These are phyloP conservation scores for Lumbricus terrestris DNA, from an alignment of 2,888 invertebrate species.

Conservation along the genomic window DNA sequence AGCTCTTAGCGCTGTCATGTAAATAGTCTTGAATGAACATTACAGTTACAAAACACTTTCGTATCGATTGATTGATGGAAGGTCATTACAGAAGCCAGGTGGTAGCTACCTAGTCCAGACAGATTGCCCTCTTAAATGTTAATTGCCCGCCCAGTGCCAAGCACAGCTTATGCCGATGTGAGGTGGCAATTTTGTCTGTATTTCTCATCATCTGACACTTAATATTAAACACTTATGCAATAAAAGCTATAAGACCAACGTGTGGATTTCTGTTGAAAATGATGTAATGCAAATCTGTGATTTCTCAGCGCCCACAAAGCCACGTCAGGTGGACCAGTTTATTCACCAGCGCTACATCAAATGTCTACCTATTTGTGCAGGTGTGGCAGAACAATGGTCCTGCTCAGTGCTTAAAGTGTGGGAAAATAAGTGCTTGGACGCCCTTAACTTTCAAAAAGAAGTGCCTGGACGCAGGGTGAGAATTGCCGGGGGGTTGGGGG, in stretches of 20 bases:
- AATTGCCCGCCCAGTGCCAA: neutral
- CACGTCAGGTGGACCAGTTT: too few species aligned
- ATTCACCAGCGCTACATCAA: too few species aligned
- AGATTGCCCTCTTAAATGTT: neutral
- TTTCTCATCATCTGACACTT: neutral
- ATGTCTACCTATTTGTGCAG: too few species aligned
- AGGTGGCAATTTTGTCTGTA: neutral
- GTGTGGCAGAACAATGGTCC: too few species aligned
- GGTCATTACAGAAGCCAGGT: neutral
- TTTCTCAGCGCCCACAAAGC: too few species aligned
- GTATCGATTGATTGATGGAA: neutral
- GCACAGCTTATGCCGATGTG: neutral
- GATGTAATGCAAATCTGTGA: too few species aligned
- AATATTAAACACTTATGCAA: neutral
- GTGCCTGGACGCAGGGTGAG: too few species aligned
- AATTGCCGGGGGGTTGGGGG: too few species aligned
- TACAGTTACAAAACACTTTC: neutral
- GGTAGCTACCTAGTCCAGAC: neutral
- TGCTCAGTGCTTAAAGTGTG: too few species aligned
- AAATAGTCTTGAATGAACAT: neutral
- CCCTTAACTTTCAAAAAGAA: too few species aligned
- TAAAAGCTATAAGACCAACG: neutral
- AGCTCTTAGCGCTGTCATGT: neutral
- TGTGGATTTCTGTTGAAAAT: neutral
- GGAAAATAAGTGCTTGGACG: too few species aligned